A percentile compares a stretch with the other conserved stretches of the same genome.
These are phyloP conservation scores for Dugesia japonica DNA, from an alignment of 2,888 invertebrate species.

Conservation along the genomic window DNA sequence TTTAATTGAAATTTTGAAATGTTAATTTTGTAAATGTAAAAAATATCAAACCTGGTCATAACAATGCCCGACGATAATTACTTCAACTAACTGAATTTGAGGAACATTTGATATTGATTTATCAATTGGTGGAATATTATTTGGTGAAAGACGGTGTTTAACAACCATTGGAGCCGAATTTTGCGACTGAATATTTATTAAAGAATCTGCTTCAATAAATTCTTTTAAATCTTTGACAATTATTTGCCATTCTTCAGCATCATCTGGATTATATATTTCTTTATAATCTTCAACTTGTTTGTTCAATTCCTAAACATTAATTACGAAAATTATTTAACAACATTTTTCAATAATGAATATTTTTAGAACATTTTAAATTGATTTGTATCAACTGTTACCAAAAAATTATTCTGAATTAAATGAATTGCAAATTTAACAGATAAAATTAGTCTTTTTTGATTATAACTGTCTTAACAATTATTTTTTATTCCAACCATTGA, in stretches of 20 bases:
- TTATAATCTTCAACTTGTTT: slow-evolving; percentile 86
- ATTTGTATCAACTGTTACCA: too few relatives aligned
- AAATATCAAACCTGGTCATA: slow-evolving; percentile 58
- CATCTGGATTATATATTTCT: slow-evolving; percentile 84
- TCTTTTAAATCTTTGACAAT: slow-evolving; percentile 82
- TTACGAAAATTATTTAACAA: too few relatives aligned
- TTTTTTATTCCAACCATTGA: too few relatives aligned
- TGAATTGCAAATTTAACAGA: too few relatives aligned
- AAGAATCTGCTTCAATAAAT: slow-evolving; percentile 74
- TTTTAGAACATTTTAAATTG: too few relatives aligned
- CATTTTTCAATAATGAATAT: too few relatives aligned
- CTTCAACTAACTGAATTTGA: slow-evolving; percentile 74
- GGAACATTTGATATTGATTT: slow-evolving; percentile 60
- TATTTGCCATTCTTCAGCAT: slow-evolving; percentile 81
- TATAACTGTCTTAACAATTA: too few relatives aligned
- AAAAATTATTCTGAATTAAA: too few relatives aligned
- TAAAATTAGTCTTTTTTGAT: too few relatives aligned
- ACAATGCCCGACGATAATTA: slow-evolving; percentile 77
- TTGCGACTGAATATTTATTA: slow-evolving; percentile 70
- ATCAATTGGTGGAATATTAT: slow-evolving; percentile 71
- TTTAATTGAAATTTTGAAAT: too few relatives aligned
- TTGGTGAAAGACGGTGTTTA: slow-evolving; percentile 68
- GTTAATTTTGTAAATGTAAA: not conserved
- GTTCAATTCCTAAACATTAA: slow-evolving; percentile 59
- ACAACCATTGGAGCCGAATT: slow-evolving; percentile 67